Evolutionary conservation across 2,888 invertebrate genomes (phyloP).

Genomic region (Vesta saturnalis): DNA sequence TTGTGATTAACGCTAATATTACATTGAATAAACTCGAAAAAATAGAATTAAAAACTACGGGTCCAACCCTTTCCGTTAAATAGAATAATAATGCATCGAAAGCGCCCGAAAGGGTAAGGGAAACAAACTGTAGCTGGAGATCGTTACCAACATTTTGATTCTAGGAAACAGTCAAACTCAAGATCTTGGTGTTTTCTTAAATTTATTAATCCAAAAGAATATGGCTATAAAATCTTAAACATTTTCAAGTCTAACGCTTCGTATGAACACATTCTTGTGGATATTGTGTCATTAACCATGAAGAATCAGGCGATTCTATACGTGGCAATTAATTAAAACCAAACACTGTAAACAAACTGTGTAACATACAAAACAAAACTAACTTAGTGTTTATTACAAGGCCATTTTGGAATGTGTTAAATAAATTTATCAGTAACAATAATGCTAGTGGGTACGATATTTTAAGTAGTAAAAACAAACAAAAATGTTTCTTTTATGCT

Average conservation of each 20-base stretch:
- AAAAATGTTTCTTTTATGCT: neutral
- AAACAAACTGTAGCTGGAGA: neutral
- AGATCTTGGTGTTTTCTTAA: too few species aligned
- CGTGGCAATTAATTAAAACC: neutral
- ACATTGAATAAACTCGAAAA: neutral
- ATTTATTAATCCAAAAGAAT: neutral
- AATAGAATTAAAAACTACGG: neutral
- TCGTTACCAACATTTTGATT: neutral
- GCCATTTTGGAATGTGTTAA: neutral
- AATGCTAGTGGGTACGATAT: neutral
- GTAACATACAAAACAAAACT: neutral
- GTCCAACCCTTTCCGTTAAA: too few species aligned
- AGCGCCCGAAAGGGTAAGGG: neutral
- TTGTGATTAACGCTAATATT: neutral
- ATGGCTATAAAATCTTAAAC: neutral
- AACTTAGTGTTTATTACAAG: neutral
- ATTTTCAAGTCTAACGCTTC: neutral
- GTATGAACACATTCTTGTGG: neutral
- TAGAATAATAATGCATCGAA: too few species aligned
- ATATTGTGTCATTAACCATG: neutral
- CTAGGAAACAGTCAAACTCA: neutral
- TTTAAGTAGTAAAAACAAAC: neutral
- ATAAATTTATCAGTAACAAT: neutral
- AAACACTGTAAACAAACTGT: neutral
- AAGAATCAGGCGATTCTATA: neutral